Percentiles rank a stretch among this genome's conserved stretches.
Conservation (phyloP, 2,888 invertebrate genomes). For the Leptothorax acervorum region DNA sequence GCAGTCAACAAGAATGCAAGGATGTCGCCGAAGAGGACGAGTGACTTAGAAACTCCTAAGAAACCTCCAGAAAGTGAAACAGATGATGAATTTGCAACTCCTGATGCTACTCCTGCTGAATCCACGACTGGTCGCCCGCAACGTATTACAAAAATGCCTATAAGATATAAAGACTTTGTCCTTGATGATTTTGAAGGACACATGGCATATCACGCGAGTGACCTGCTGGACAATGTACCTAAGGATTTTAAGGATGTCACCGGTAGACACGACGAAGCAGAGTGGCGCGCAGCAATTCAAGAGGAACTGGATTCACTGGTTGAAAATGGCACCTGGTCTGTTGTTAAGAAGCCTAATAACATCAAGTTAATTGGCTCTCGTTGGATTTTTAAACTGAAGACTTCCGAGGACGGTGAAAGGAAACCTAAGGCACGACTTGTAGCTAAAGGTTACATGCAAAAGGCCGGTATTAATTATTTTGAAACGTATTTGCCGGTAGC, state of each 20-base stretch:
- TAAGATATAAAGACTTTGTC: background rate
- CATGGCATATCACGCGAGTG: background rate
- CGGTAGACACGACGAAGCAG: background rate
- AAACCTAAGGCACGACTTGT: background rate
- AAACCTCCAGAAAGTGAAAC: background rate
- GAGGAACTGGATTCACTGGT: background rate
- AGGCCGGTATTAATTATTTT: background rate
- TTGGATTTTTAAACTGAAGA: background rate
- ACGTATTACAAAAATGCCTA: background rate
- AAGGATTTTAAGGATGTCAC: background rate
- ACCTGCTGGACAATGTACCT: background rate
- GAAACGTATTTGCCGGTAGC: background rate
- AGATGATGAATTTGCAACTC: background rate
- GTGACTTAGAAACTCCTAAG: background rate
- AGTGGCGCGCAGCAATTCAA: background rate
- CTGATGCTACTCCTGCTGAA: background rate
- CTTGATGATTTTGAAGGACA: background rate
- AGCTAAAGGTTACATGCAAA: background rate
- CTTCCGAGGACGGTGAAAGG: background rate
- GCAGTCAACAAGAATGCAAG: background rate
- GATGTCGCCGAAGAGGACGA: background rate
- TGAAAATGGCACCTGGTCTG: background rate
- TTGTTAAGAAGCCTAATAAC: background rate
- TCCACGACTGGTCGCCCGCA: background rate
- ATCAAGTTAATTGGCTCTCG: background rate